phyloP scores from a whole-genome alignment of 2,797 vertebrate species.

The Platyrinchus mystaceus region DNA sequence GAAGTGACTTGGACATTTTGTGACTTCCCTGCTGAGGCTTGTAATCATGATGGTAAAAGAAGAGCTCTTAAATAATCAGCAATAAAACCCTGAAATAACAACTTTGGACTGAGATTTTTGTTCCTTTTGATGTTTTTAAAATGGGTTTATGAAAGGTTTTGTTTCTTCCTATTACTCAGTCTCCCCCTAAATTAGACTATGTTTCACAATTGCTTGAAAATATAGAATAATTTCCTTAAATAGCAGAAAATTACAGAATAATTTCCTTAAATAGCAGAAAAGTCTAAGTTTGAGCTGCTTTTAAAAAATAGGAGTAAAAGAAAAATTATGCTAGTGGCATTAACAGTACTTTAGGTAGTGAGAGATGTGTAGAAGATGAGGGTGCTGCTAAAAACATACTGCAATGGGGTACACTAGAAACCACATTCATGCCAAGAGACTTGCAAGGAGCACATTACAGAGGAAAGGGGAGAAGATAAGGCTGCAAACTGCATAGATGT shows the following conservation, averaged over 20 bases:
- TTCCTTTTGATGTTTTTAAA: background rate
- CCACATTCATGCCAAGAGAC: background rate
- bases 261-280: background rate
- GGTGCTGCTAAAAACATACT: background rate
- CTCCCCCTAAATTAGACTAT: background rate
- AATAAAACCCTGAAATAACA: background rate
- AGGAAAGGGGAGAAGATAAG: background rate
- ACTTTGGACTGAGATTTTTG: background rate
- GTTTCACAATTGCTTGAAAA: background rate
- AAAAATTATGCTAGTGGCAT: background rate
- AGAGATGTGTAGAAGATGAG: background rate
- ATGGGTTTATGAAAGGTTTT: background rate
- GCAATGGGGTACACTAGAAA: background rate
- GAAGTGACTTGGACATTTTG: conserved; percentile 11
- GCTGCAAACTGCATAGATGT: background rate
- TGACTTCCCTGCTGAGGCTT: background rate
- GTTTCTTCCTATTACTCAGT: background rate
- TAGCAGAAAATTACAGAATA: background rate
- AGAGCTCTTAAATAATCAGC: background rate
- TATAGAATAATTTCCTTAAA: background rate
- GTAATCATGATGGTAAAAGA: background rate
- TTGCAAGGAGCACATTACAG: background rate
- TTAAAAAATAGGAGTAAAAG: background rate
- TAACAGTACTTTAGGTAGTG: background rate
- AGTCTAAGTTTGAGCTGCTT: background rate